Evolutionary conservation across 2,888 invertebrate genomes (phyloP).

Genomic region (Parnassius orleans): DNA sequence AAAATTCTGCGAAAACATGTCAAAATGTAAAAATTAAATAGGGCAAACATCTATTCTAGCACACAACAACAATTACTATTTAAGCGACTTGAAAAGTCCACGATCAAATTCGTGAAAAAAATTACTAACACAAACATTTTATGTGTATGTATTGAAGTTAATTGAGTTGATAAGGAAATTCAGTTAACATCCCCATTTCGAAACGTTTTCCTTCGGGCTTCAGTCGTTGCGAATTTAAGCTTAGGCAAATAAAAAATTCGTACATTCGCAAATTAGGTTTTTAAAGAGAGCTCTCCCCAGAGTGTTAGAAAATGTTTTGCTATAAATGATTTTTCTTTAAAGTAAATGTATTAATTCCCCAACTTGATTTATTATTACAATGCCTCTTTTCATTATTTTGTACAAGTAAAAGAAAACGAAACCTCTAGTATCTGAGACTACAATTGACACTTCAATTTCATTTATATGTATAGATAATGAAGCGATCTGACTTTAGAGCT

Average conservation of each 20-base stretch:
- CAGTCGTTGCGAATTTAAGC: slow-evolving; percentile 42
- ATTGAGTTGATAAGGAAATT: slow-evolving; percentile 4
- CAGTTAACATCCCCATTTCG: slow-evolving; percentile 11
- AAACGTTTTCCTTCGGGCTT: slow-evolving; percentile 29
- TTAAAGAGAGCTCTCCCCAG: slow-evolving; percentile 34
- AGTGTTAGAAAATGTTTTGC: slow-evolving; percentile 32
- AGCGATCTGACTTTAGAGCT: too few relatives aligned
- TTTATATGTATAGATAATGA: too few relatives aligned
- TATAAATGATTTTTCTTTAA: slow-evolving; percentile 34
- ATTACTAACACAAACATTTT: too few relatives aligned
- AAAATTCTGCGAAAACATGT: too few relatives aligned
- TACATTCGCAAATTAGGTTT: slow-evolving; percentile 40
- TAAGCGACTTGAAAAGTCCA: too few relatives aligned
- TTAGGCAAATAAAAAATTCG: slow-evolving; percentile 42
- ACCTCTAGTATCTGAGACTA: too few relatives aligned
- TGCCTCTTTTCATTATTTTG: slow-evolving; percentile 29
- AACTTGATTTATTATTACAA: slow-evolving; percentile 30
- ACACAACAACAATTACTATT: too few relatives aligned
- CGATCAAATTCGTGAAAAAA: too few relatives aligned
- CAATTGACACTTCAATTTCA: too few relatives aligned
- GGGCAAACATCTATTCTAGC: too few relatives aligned
- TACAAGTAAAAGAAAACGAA: too few relatives aligned
- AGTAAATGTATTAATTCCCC: slow-evolving; percentile 20
- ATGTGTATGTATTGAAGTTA: slow-evolving; percentile 2
- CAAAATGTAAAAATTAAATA: too few relatives aligned